A percentile compares a stretch with the other conserved stretches of the same genome.
phyloP scores from a whole-genome alignment of 2,797 vertebrate species.

The Etheostoma nigrum region DNA sequence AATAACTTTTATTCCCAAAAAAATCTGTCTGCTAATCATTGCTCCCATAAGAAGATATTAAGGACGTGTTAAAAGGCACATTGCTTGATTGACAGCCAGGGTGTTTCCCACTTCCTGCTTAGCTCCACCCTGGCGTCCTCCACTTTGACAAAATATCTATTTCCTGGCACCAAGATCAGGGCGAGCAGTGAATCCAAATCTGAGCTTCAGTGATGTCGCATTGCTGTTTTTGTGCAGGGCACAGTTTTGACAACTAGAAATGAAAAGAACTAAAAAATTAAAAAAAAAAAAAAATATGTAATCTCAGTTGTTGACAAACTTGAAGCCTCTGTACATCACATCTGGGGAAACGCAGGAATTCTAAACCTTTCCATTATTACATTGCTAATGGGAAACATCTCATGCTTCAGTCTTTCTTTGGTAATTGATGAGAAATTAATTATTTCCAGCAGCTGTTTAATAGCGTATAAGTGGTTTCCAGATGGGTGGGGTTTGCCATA shows the following conservation, averaged over 20 bases:
- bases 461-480: constrained; percentile 25
- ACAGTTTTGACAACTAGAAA: not conserved
- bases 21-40: not conserved
- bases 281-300: no score
- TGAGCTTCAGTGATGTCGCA: not conserved
- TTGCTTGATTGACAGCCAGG: constrained; percentile 16
- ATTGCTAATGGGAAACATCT: constrained; percentile 18
- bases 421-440: constrained; percentile 62
- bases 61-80: not conserved
- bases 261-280: not conserved
- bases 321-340: not conserved
- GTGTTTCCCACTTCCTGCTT: constrained; percentile 17
- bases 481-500: constrained; percentile 47
- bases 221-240: not conserved
- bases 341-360: constrained; percentile 3
- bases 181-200: not conserved
- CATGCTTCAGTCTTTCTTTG: constrained; percentile 24
- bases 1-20: not conserved
- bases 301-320: not conserved
- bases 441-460: constrained; percentile 49
- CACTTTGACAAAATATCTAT: not conserved
- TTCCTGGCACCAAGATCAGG: not conserved
- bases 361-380: constrained; percentile 16
- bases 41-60: not conserved
- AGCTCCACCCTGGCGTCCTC: constrained; percentile 22